Evolutionary conservation across 2,888 invertebrate genomes (phyloP).

Genomic region (Xestia rhomboidea): DNA sequence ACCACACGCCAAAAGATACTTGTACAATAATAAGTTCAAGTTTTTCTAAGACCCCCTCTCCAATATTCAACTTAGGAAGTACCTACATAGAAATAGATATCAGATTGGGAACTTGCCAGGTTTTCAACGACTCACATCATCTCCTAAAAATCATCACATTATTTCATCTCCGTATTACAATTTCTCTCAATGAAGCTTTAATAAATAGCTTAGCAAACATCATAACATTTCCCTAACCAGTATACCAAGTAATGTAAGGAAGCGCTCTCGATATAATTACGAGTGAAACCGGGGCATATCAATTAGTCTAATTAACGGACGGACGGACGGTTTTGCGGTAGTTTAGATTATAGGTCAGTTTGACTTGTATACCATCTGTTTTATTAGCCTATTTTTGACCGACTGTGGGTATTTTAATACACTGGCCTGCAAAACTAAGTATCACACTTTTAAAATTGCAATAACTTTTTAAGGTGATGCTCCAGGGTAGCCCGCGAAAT

Average conservation of each 20-base stretch:
- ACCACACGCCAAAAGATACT: too few species aligned
- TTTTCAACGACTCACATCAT: neutral
- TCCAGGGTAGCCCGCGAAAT: too few species aligned
- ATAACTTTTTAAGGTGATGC: too few species aligned
- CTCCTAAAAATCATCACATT: too few species aligned
- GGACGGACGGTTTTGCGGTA: constrained; percentile 61
- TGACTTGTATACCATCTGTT: constrained; percentile 48
- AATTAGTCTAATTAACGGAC: constrained; percentile 73
- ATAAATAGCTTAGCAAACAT: constrained; percentile 1
- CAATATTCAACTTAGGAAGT: neutral
- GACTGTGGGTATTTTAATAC: constrained; percentile 17
- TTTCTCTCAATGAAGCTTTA: neutral
- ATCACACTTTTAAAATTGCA: too few species aligned
- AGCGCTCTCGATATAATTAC: constrained; percentile 68
- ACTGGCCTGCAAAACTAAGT: too few species aligned
- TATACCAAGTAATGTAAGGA: constrained; percentile 51
- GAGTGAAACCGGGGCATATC: constrained; percentile 72
- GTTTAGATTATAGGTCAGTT: constrained; percentile 66
- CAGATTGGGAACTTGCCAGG: neutral
- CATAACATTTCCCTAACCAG: constrained; percentile 35
- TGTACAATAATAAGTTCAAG: too few species aligned
- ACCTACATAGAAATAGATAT: neutral
- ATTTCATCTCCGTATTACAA: neutral
- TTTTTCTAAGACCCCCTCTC: neutral
- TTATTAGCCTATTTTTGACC: constrained; percentile 35